These are phyloP conservation scores for Clepsis dumicolana DNA, from an alignment of 2,888 invertebrate genomes.

Conservation along the genomic window DNA sequence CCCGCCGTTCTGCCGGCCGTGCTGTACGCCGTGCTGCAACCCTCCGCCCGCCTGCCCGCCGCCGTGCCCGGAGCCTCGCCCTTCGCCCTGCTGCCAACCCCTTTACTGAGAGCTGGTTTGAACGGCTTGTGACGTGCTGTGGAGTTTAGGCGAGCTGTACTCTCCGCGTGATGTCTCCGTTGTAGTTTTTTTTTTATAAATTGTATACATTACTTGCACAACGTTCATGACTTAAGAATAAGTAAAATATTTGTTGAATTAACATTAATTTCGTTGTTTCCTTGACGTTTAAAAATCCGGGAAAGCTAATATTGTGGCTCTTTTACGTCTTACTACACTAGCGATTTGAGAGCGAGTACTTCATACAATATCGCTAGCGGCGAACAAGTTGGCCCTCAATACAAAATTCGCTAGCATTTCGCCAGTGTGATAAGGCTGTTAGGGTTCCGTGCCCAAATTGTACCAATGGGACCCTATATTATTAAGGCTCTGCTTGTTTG, in stretches of 20 bases:
- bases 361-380: too few species aligned
- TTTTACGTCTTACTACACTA: too few species aligned
- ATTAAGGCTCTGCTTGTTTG: too few species aligned
- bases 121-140: not conserved
- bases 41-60: conserved; percentile 51
- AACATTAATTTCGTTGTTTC: not conserved
- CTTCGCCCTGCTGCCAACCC: conserved; percentile 49
- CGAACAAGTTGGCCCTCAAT: too few species aligned
- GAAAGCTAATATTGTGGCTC: too few species aligned
- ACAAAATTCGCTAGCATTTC: too few species aligned
- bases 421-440: too few species aligned
- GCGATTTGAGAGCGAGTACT: too few species aligned
- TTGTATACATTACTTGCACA: conserved; percentile 19
- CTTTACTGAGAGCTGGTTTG: not conserved
- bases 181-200: conserved; percentile 3
- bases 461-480: too few species aligned
- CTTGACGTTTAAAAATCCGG: conserved; percentile 10
- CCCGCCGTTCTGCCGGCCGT: conserved; percentile 19
- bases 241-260: conserved; percentile 47
- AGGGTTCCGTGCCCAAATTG: too few species aligned
- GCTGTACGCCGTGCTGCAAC: not conserved
- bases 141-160: not conserved
- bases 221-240: conserved; percentile 46
- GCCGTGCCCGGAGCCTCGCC: conserved; percentile 70
- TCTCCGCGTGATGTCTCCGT: conserved; percentile 44